Conservation (phyloP, 2,888 invertebrate species). For the Meloe dianella region DNA sequence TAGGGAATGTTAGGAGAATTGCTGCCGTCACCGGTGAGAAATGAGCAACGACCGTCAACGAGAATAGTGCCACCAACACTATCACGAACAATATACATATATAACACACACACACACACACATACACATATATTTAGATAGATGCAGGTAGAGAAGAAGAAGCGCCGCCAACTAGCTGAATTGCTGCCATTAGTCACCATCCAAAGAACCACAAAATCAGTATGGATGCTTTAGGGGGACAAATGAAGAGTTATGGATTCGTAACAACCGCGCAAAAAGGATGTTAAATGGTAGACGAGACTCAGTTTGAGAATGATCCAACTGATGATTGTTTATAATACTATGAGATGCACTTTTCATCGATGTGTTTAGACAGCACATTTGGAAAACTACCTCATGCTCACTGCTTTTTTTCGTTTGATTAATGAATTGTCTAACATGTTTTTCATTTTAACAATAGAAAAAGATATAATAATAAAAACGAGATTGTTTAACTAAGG, state of each 20-base stretch:
- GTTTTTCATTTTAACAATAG: background rate
- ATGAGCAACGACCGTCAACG: conserved; percentile 50
- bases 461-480: no score
- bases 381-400: background rate
- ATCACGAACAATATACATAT: conserved; percentile 14
- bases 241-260: conserved; percentile 59
- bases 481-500: background rate
- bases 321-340: conserved; percentile 30
- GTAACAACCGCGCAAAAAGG: conserved; percentile 52
- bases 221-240: conserved; percentile 47
- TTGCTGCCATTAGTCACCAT: conserved; percentile 59
- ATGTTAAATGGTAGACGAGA: conserved; percentile 51
- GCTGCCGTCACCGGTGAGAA: conserved; percentile 57
- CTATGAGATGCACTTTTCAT: conserved; percentile 32
- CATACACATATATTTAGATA: conserved; percentile 27
- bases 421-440: background rate
- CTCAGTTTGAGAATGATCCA: conserved; percentile 36
- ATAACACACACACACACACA: conserved; percentile 31
- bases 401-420: background rate
- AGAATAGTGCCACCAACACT: conserved; percentile 44
- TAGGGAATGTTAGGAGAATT: conserved; percentile 48
- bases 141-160: conserved; percentile 44
- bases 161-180: conserved; percentile 52
- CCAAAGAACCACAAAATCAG: conserved; percentile 49
- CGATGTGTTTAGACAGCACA: conserved; percentile 8